Percentiles rank a stretch among this genome's conserved stretches.
phyloP scores from a whole-genome alignment of 2,113 vertebrate species.

The Spermophilus dauricus region DNA sequence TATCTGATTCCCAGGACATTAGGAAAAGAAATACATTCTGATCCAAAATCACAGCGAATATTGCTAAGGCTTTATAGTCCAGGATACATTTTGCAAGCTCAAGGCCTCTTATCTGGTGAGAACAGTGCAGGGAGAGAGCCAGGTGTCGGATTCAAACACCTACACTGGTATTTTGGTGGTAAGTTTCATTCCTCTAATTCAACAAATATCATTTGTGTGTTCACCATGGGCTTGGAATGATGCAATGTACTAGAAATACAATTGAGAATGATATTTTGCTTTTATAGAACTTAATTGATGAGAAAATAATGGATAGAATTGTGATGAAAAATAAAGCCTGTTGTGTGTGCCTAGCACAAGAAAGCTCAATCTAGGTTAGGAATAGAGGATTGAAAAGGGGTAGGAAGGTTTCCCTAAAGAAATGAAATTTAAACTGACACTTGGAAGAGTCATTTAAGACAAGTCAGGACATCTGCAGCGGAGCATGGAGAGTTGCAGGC shows the following conservation, averaged over 20 bases:
- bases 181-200: neutral
- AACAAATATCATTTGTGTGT: neutral
- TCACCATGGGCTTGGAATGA: neutral
- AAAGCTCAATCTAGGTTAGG: neutral
- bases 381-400: neutral
- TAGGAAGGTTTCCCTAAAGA: neutral
- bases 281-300: neutral
- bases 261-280: neutral
- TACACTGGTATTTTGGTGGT: neutral
- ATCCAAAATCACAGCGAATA: constrained; percentile 35
- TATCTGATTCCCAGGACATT: neutral
- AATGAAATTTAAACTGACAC: neutral
- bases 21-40: neutral
- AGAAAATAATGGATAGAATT: neutral
- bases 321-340: neutral
- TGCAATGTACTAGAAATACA: neutral
- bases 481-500: neutral
- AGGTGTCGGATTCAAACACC: neutral
- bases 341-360: neutral
- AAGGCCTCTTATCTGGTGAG: neutral
- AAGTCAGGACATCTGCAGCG: neutral
- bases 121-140: neutral
- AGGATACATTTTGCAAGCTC: constrained; percentile 5
- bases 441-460: neutral
- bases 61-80: neutral